Base-by-base conservation (phyloP, 2,888 invertebrate species). In the Amiota communis region DNA sequence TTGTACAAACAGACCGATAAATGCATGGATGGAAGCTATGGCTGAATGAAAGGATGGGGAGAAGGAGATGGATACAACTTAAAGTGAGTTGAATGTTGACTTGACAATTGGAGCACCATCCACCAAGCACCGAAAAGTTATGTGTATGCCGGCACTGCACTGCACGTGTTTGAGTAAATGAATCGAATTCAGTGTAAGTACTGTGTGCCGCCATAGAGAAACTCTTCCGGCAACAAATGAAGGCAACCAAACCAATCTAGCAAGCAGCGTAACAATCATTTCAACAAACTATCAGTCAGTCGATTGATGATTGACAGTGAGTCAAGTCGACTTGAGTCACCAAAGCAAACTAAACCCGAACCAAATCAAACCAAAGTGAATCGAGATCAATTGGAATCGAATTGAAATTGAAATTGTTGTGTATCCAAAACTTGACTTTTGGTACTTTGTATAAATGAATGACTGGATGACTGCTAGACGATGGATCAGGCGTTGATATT, bases 91-190 rank as follows among this genome's bases (percentile, higher is more conserved):
- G 36, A 36, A 36, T 36, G 23, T 23, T 23, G 23, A 3, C 6
- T 36, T 2, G 36, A 36, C 36, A 36, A 36, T 36, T 36, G 36
- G 36, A 36, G 36, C 36, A 36, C n/a, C n/a, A 36, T 36, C 6
- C 36, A 36, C 36, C 36, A 36, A 36, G 36, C 59, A 20, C 67
- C 23, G 51, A 51, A 64, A 51, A 51, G 51, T 8, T 53, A 6
- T 36, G 36, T 36, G 36, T 36, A 3, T 23, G 23, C 23, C 23
- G 23, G 23, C 3, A 23, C 3, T 23, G 23, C 23, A 23, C 23
- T 71, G 71, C 71, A 71, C 71, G 71, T 71, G 71, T 56, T 36
- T 36, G 36, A 6, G 71, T 49, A 59, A 48, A 11, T 48, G 59
- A 51, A 65, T 12, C 10, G 17, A 15, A 59, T 15, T 17, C 59